A percentile compares a stretch with the other conserved stretches of the same genome.
phyloP scores from a whole-genome alignment of 2,113 vertebrate species.

The Burhinus oedicnemus region DNA sequence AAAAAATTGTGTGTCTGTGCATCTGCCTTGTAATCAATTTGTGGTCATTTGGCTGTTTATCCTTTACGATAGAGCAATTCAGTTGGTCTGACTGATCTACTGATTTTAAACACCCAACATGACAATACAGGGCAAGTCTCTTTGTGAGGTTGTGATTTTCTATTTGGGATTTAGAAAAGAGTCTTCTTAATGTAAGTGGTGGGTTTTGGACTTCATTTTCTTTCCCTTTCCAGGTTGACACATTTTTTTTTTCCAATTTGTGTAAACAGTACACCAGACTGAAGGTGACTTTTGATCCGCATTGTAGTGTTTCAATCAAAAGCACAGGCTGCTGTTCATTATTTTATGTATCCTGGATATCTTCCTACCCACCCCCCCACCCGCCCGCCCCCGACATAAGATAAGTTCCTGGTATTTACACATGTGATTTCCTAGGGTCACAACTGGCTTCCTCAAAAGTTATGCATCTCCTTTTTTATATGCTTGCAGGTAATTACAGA shows the following conservation, averaged over 20 bases:
- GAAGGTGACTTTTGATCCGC: background rate
- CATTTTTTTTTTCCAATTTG: background rate
- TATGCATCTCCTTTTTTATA: background rate
- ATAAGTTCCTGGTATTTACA: background rate
- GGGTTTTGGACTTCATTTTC: background rate
- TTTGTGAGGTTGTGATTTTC: background rate
- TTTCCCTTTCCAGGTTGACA: background rate
- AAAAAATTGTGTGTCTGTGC: background rate
- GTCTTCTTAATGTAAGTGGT: background rate
- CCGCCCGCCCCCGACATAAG: rapidly evolving
- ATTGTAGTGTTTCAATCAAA: background rate
- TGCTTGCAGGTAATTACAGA: background rate
- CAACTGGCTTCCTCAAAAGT: background rate
- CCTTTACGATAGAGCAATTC: background rate
- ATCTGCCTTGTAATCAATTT: background rate
- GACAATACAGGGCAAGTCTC: background rate
- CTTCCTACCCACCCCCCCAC: background rate
- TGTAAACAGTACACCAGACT: background rate
- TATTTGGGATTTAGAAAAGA: background rate
- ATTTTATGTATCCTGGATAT: background rate
- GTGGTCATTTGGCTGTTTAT: background rate
- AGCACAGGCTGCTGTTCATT: background rate
- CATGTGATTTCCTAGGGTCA: background rate
- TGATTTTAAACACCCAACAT: background rate
- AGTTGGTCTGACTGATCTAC: background rate